Conservation (phyloP, 2,888 invertebrate genomes). For the Laspeyria flexula region DNA sequence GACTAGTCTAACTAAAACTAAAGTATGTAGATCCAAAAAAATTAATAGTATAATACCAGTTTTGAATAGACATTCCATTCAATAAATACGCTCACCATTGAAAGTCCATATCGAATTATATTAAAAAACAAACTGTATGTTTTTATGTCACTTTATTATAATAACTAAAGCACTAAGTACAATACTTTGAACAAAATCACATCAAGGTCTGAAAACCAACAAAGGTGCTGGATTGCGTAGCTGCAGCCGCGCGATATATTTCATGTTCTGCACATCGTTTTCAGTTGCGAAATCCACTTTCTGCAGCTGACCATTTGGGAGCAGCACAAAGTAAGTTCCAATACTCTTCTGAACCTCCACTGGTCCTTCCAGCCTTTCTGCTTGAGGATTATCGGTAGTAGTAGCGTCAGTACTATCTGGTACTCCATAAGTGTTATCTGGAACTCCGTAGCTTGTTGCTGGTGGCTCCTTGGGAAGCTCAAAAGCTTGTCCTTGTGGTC, state of each 20-base stretch:
- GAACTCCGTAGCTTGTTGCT: conserved; percentile 64
- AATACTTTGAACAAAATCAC: conserved; percentile 17
- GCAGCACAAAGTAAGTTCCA: conserved; percentile 87
- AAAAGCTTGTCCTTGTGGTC: conserved; percentile 71
- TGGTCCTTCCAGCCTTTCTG: conserved; percentile 68
- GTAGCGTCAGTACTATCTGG: conserved; percentile 64
- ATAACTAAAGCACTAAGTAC: conserved; percentile 22
- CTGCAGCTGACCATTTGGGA: conserved; percentile 88
- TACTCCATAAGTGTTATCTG: conserved; percentile 63
- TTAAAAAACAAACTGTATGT: neutral
- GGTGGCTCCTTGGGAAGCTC: conserved; percentile 68
- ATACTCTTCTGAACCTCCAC: conserved; percentile 80
- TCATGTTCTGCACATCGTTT: conserved; percentile 85
- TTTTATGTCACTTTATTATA: neutral
- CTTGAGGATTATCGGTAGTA: conserved; percentile 69
- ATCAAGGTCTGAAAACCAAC: conserved; percentile 63
- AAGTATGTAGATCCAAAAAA: too few species aligned
- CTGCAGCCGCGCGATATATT: conserved; percentile 85
- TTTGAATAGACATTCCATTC: too few species aligned
- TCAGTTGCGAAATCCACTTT: conserved; percentile 85
- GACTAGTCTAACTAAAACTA: too few species aligned
- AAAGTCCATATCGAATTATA: neutral
- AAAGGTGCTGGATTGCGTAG: conserved; percentile 75
- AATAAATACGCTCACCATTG: too few species aligned
- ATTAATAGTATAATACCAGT: too few species aligned